Evolutionary conservation across 2,888 invertebrate genomes (phyloP).

Genomic region (Limnephilus rhombicus): DNA sequence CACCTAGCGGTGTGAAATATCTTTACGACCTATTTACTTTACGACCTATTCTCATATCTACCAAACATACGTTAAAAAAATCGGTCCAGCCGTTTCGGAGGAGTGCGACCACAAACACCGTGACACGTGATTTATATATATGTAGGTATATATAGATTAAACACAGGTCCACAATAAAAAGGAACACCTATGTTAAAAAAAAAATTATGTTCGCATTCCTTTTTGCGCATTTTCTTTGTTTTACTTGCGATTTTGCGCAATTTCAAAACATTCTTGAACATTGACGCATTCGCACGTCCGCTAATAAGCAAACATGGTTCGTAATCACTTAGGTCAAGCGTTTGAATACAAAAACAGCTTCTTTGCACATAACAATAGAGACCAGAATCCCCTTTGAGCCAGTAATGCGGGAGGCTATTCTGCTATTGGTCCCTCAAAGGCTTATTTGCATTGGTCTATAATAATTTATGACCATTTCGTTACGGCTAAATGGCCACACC

Average conservation of each 20-base stretch:
- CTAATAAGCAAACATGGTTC: conserved; percentile 10
- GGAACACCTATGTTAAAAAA: too few species aligned
- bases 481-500: conserved; percentile 35
- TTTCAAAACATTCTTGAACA: not conserved
- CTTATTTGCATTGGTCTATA: conserved; percentile 12
- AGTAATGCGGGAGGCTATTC: not conserved
- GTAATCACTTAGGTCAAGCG: conserved; percentile 2
- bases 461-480: conserved; percentile 32
- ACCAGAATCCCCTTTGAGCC: not conserved
- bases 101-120: too few species aligned
- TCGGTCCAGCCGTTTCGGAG: too few species aligned
- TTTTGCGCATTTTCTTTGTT: not conserved
- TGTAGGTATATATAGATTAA: too few species aligned
- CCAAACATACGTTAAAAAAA: too few species aligned
- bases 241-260: not conserved
- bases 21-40: too few species aligned
- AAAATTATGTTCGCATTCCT: too few species aligned
- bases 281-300: conserved; percentile 25
- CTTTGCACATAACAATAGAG: not conserved
- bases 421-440: not conserved
- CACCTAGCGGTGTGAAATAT: too few species aligned
- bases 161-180: too few species aligned
- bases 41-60: too few species aligned
- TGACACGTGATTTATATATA: too few species aligned
- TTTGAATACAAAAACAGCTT: not conserved